These are phyloP conservation scores for Vanessa cardui DNA, from an alignment of 2,888 invertebrate genomes.

Conservation along the genomic window DNA sequence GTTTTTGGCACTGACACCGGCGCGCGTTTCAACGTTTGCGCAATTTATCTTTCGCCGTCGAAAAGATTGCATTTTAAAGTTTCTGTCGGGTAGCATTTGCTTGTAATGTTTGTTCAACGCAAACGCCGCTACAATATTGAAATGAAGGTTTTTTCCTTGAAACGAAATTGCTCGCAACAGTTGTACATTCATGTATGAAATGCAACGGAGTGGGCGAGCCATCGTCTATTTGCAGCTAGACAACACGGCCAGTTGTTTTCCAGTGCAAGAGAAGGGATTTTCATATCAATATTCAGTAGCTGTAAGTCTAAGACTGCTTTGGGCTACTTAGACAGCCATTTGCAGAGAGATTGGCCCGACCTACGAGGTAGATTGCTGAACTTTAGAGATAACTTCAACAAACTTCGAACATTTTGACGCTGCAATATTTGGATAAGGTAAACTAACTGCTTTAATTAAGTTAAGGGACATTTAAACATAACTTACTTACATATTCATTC, in stretches of 20 bases:
- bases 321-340: constrained; percentile 77
- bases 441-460: constrained; percentile 77
- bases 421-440: constrained; percentile 79
- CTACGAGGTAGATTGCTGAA: constrained; percentile 78
- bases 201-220: constrained; percentile 16
- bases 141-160: constrained; percentile 49
- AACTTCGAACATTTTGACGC: constrained; percentile 80
- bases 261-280: constrained; percentile 58
- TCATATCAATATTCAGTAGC: constrained; percentile 65
- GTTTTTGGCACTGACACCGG: constrained; percentile 73
- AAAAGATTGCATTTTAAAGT: constrained; percentile 78
- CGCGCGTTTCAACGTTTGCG: constrained; percentile 66
- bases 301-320: constrained; percentile 63
- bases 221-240: neutral
- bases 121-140: constrained; percentile 49
- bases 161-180: constrained; percentile 48
- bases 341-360: constrained; percentile 74
- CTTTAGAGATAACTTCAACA: constrained; percentile 76
- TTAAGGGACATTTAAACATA: constrained; percentile 52
- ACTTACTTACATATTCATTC: constrained; percentile 35
- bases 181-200: constrained; percentile 35
- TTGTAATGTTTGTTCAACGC: constrained; percentile 60
- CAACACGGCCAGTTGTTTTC: constrained; percentile 1
- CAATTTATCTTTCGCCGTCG: constrained; percentile 73
- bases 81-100: constrained; percentile 68